Base-by-base conservation (phyloP, 2,797 vertebrate species). In the Epinephelus malabaricus region DNA sequence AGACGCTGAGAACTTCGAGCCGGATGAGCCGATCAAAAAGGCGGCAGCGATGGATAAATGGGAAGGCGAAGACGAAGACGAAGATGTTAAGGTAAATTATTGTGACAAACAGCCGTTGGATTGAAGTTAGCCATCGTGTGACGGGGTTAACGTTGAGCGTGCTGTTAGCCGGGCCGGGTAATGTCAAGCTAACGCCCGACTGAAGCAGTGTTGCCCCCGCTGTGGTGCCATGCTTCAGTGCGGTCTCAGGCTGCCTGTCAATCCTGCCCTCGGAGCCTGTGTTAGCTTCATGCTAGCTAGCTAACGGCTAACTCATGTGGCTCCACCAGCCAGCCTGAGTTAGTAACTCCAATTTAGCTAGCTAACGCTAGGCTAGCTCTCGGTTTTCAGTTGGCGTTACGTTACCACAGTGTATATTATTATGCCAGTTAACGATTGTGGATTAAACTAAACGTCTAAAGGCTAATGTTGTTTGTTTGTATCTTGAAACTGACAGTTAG, bases 1-100 rank as follows among this genome's bases (percentile, higher is more conserved):
- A 98, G 97, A 98, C 94, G 96, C 95, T 81, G 97, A 98, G 74
- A 95, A 79, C 90, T 98, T 98, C 95, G 96, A 97, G 91, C 88
- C 86, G 93, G 95, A 94, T 62, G 96, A 96, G 89, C 95, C 95
- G 87, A 90, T 81, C 91, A 90, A 85, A 93, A 95, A 93, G 94
- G 94, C 93, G 95, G 91, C 80, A 90, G 93, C n/a, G 92, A 82
- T 89, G 91, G 96, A 96, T 89, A 95, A 92, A 86, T 97, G 96
- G 96, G 96, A 96, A 94, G 97, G 96, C 89, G 96, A 96, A 75
- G 96, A 97, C 91, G 97, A 98, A 88, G 97, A 98, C 0, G 97
- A 98, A 76, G 97, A 98, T 25, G 96, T 98, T 86, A 98, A 98
- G 96, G 97, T 97, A 90, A 45, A n/a, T 19, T 3, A 8, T n/a